These are phyloP conservation scores for Saccostrea cuccullata DNA, from an alignment of 1,140 invertebrate genomes.

Conservation along the genomic window DNA sequence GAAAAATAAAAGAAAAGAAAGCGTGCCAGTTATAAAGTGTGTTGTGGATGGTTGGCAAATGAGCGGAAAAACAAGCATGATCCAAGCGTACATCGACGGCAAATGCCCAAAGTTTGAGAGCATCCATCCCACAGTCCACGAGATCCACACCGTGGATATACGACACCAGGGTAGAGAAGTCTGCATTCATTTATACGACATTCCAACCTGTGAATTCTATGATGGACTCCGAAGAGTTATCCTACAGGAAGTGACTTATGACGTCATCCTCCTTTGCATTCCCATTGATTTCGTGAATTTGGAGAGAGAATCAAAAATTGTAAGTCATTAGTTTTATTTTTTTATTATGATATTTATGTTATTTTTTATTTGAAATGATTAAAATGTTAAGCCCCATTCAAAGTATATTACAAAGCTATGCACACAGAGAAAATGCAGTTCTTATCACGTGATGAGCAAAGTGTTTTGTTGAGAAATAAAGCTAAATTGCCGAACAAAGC, in stretches of 20 bases:
- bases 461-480: too few species aligned
- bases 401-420: too few species aligned
- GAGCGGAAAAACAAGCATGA: slow-evolving; percentile 28
- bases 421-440: too few species aligned
- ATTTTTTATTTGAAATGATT: too few species aligned
- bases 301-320: slow-evolving; percentile 3
- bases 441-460: too few species aligned
- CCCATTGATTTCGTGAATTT: slow-evolving; percentile 30
- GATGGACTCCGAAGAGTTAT: background rate
- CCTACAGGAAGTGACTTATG: background rate
- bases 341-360: too few species aligned
- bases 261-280: background rate
- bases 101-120: background rate
- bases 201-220: background rate
- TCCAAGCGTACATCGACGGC: slow-evolving; percentile 11
- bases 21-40: background rate
- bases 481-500: too few species aligned
- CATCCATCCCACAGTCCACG: background rate
- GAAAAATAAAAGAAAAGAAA: background rate
- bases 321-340: background rate
- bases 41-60: slow-evolving; percentile 13
- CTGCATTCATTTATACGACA: background rate
- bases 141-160: background rate
- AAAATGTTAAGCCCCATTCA: too few species aligned
- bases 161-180: background rate